A percentile compares a stretch with the other conserved stretches of the same genome.
Evolutionary conservation across 1,140 invertebrate species (phyloP).

Genomic region (Coptotermes formosanus): DNA sequence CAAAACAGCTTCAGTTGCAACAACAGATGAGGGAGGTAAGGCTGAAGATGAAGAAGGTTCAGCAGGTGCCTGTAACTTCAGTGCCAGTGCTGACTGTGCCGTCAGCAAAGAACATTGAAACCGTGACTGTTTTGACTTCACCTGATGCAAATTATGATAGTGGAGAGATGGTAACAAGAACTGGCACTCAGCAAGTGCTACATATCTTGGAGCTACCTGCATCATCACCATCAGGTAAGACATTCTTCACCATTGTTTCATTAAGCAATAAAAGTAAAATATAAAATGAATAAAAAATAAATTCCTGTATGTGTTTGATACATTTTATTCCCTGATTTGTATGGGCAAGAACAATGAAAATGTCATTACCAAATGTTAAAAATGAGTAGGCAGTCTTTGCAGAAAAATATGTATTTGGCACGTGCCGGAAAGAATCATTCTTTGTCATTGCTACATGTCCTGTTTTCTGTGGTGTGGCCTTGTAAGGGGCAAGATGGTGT

Average conservation of each 20-base stretch:
- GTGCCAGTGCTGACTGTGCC: neutral
- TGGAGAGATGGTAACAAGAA: neutral
- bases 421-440: no score
- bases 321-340: no score
- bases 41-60: neutral
- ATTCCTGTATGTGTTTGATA: no score
- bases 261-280: no score
- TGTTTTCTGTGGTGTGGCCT: no score
- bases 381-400: no score
- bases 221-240: neutral
- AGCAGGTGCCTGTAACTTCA: neutral
- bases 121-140: neutral
- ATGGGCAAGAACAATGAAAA: no score
- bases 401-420: no score
- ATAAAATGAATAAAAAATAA: no score
- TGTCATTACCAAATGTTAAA: no score
- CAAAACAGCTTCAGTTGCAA: neutral
- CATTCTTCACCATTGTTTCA: neutral
- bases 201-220: neutral
- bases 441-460: no score
- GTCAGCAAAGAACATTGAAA: neutral
- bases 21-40: neutral
- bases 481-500: no score
- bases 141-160: neutral
- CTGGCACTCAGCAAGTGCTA: neutral